phyloP scores from a whole-genome alignment of 2,797 vertebrate genomes.

The Etheostoma nigrum region DNA sequence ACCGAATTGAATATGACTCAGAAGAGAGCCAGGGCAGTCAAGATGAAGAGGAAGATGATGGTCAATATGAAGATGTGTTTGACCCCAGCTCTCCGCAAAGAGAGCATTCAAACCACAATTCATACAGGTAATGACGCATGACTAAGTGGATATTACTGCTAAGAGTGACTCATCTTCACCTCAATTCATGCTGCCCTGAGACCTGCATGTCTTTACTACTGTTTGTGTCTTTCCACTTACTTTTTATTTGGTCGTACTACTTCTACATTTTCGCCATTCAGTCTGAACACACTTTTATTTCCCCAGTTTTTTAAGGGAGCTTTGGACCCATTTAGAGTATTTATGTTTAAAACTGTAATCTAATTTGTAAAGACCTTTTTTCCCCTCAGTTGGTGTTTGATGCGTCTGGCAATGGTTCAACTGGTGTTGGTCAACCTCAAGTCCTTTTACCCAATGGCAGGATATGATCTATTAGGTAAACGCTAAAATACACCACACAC shows the following conservation, averaged over 20 bases:
- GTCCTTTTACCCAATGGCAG: slow-evolving; percentile 95
- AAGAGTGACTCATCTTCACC: slow-evolving; percentile 22
- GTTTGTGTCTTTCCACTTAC: slow-evolving; percentile 15
- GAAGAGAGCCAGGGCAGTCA: slow-evolving; percentile 93
- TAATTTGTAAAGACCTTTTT: slow-evolving; percentile 31
- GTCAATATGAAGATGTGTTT: slow-evolving; percentile 80
- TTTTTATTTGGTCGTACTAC: slow-evolving; percentile 4
- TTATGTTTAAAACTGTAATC: slow-evolving; percentile 24
- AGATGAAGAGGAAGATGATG: slow-evolving; percentile 85
- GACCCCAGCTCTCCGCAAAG: slow-evolving; percentile 85
- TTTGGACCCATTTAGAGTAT: neutral
- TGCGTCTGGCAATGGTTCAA: slow-evolving; percentile 97
- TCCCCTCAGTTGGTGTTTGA: slow-evolving; percentile 94
- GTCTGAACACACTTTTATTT: slow-evolving; percentile 1
- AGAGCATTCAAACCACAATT: slow-evolving; percentile 97
- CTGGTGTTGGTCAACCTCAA: slow-evolving; percentile 95
- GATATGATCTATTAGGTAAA: slow-evolving; percentile 89
- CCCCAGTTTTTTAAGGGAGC: slow-evolving; percentile 3
- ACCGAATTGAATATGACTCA: slow-evolving; percentile 92
- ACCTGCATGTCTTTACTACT: slow-evolving; percentile 15
- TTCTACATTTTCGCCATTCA: slow-evolving; percentile 19
- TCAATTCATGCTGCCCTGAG: neutral
- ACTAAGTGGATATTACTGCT: slow-evolving; percentile 11
- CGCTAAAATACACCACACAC: slow-evolving; percentile 30
- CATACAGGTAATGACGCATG: slow-evolving; percentile 90